Evolutionary conservation across 2,113 vertebrate genomes (phyloP), one percentile per base, ranked within the genome.

Genomic region (Xyliphius kryptos): DNA sequence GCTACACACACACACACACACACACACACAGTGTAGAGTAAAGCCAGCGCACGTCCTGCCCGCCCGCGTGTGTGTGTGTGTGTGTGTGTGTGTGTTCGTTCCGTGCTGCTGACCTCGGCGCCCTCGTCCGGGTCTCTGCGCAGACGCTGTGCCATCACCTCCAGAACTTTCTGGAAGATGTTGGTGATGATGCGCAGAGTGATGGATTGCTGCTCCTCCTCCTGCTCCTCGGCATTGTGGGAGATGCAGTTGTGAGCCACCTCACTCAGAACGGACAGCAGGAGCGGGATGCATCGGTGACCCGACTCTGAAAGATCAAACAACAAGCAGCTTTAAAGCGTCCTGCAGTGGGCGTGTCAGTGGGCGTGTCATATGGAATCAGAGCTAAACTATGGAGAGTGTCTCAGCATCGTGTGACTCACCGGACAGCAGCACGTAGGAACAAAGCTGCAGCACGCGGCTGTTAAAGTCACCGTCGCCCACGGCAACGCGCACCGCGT

Each of bases 81-180:
- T n/a, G n/a, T n/a, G n/a, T n/a, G n/a, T n/a, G n/a, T n/a, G n/a
- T n/a, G n/a, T n/a, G n/a, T n/a, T n/a, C n/a, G 22, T 26, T 6
- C 22, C 22, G 22, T 14, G 21, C 3, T 9, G 15, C 49, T 22
- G 2, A 95, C 95, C 91, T 80, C 83, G 56, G 89, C 77, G 13
- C 88, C 90, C 76, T 90, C 86, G 59, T 93, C 86, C 0, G 76
- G 84, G 9, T 90, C 76, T 63, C 85, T 90, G 67, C 75, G 86
- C 13, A 95, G 81, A 32, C 52, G 73, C 1, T 65, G 36, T 5
- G 88, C 87, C 36, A 93, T 63, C 26, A 87, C 80, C 77, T 95
- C 91, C 53, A 98, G 71, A 65, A 90, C 77, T 72, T 91, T 93
- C 78, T 97, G 91, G 78, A 98, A 97, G 14, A 92, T 67, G 0